These are phyloP conservation scores for Sebastes umbrosus DNA, from an alignment of 2,797 vertebrate genomes.

Conservation along the genomic window DNA sequence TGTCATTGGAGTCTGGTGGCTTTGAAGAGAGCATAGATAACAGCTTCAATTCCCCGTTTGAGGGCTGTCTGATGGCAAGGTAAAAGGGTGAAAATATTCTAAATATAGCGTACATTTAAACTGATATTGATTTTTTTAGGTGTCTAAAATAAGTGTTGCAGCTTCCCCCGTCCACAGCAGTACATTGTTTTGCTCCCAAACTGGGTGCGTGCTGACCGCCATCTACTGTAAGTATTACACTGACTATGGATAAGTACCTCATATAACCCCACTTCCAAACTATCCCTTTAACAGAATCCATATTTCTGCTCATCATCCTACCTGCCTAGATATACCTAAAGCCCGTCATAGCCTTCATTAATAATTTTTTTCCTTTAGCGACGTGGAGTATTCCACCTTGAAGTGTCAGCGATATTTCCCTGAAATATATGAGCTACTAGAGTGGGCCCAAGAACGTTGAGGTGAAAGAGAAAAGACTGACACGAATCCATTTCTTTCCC, in stretches of 20 bases:
- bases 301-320: not conserved
- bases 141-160: no score
- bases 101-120: not conserved
- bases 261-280: not conserved
- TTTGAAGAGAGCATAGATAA: no score
- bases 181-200: no score
- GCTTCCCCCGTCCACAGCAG: not conserved
- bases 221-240: not conserved
- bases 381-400: conserved; percentile 48
- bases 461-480: not conserved
- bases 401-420: conserved; percentile 41
- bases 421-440: conserved; percentile 32
- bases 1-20: no score
- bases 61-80: no score
- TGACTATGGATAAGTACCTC: not conserved
- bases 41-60: no score
- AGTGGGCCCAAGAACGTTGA: not conserved
- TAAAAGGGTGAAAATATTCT: no score
- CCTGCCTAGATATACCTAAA: not conserved
- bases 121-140: not conserved
- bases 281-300: not conserved
- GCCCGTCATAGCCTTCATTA: conserved; percentile 40
- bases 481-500: conserved; percentile 1
- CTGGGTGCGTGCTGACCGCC: not conserved
- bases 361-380: conserved; percentile 28